phyloP scores from a whole-genome alignment of 2,888 invertebrate genomes.

The Cephus pulcher region DNA sequence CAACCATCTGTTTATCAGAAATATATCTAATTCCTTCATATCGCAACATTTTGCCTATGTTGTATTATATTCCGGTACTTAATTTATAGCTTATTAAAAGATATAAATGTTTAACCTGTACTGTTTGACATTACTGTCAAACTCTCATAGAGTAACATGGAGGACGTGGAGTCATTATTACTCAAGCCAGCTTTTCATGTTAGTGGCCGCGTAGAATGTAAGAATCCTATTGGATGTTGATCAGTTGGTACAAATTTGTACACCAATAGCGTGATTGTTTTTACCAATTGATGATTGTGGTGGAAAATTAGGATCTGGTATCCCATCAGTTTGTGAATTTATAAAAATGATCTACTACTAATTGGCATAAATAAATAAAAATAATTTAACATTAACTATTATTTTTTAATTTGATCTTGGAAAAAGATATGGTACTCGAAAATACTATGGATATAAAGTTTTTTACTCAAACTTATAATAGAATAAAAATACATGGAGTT shows the following conservation, averaged over 20 bases:
- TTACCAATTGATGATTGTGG: not conserved
- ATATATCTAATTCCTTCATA: constrained; percentile 84
- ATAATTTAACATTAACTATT: not conserved
- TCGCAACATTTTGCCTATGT: constrained; percentile 73
- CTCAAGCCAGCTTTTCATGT: not conserved
- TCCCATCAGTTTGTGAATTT: not conserved
- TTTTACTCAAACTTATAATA: constrained; percentile 30
- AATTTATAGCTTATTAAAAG: not conserved
- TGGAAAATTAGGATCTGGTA: not conserved
- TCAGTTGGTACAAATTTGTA: not conserved
- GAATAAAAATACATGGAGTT: constrained; percentile 30
- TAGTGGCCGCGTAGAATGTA: not conserved
- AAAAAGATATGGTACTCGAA: not conserved
- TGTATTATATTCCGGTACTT: not conserved
- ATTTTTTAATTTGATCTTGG: not conserved
- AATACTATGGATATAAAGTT: not conserved
- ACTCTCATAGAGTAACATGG: too few species aligned
- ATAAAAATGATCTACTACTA: not conserved
- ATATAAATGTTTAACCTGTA: not conserved
- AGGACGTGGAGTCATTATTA: too few species aligned
- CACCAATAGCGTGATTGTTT: not conserved
- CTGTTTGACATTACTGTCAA: not conserved
- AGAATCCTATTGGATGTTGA: not conserved
- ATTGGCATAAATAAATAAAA: not conserved
- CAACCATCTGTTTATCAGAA: constrained; percentile 89